These are phyloP conservation scores for Muntiacus reevesi DNA, from an alignment of 2,113 vertebrate species.

Conservation along the genomic window DNA sequence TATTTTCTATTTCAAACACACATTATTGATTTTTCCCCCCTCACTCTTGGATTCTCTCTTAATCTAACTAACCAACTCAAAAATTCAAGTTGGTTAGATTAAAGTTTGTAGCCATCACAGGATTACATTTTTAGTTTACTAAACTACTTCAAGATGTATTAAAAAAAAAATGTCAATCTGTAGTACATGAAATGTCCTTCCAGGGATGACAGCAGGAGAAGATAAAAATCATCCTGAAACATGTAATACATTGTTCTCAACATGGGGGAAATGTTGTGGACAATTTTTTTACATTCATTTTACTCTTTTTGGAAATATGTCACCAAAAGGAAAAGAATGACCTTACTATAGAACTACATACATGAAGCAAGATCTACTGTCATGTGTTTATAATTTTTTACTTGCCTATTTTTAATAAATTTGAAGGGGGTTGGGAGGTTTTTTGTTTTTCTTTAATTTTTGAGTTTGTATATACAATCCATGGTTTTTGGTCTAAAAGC, in stretches of 20 bases:
- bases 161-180: background rate
- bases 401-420: background rate
- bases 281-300: background rate
- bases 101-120: background rate
- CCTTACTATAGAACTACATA: background rate
- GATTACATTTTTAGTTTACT: background rate
- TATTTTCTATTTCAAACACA: background rate
- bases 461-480: background rate
- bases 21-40: background rate
- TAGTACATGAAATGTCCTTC: background rate
- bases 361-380: background rate
- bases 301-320: background rate
- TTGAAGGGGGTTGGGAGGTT: background rate
- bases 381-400: background rate
- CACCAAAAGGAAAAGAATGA: background rate
- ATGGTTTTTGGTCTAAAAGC: background rate
- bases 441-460: background rate
- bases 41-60: background rate
- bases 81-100: background rate
- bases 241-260: background rate
- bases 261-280: background rate
- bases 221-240: background rate
- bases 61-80: background rate
- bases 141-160: background rate
- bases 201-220: background rate